Conservation (phyloP, 2,113 vertebrate species). For the Neotragus pygmaeus region DNA sequence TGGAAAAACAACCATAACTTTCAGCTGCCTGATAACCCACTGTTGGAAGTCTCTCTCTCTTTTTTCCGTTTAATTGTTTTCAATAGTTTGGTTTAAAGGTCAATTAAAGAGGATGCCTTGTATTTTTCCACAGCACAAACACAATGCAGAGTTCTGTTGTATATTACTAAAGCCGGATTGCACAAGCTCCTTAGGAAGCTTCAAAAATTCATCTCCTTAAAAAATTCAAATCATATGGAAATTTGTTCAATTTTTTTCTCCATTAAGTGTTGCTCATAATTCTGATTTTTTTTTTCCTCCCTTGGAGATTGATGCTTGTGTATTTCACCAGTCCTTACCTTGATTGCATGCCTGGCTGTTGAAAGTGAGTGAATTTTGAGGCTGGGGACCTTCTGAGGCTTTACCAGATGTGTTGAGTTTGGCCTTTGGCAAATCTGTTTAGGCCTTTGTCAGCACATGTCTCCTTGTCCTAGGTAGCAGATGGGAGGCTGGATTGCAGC, state of each 20-base stretch:
- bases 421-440: conserved; percentile 48
- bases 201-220: neutral
- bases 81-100: neutral
- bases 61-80: neutral
- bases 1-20: neutral
- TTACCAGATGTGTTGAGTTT: conserved; percentile 51
- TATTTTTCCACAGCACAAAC: neutral
- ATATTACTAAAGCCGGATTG: neutral
- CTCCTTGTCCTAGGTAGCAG: conserved; percentile 61
- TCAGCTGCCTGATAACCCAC: neutral
- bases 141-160: neutral
- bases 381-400: conserved; percentile 15
- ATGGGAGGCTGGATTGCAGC: conserved; percentile 61
- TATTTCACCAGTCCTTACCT: neutral
- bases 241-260: neutral
- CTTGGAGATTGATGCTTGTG: neutral
- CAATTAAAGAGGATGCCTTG: neutral
- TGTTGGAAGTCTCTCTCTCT: neutral
- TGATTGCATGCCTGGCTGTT: neutral
- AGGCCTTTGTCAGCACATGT: conserved; percentile 58
- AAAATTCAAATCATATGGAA: neutral
- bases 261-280: neutral
- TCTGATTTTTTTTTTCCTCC: neutral
- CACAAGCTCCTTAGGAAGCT: neutral
- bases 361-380: neutral